phyloP scores from a whole-genome alignment of 2,888 invertebrate genomes.

The Hyles lineata region DNA sequence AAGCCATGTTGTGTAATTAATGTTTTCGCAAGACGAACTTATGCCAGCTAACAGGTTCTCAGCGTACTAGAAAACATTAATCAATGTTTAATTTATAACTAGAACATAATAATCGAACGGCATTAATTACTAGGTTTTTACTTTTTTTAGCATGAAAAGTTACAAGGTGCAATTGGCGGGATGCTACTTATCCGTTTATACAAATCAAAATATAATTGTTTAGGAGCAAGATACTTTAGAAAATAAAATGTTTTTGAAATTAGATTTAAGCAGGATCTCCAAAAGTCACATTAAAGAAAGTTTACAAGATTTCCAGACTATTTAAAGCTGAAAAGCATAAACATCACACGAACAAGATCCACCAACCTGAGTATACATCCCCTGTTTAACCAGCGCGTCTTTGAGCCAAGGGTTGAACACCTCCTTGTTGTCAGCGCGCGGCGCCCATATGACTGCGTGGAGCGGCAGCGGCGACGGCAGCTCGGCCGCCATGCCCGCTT shows the following conservation, averaged over 20 bases:
- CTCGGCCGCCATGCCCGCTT: slow-evolving; percentile 87
- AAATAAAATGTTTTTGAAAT: too few relatives aligned
- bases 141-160: too few relatives aligned
- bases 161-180: too few relatives aligned
- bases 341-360: not conserved
- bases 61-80: slow-evolving; percentile 75
- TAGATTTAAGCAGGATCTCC: too few relatives aligned
- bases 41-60: slow-evolving; percentile 90
- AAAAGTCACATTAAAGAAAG: too few relatives aligned
- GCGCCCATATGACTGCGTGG: slow-evolving; percentile 95
- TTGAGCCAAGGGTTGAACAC: slow-evolving; percentile 95
- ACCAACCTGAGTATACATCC: slow-evolving; percentile 91
- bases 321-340: too few relatives aligned
- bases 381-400: slow-evolving; percentile 95
- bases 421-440: slow-evolving; percentile 92
- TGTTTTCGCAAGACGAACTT: slow-evolving; percentile 87
- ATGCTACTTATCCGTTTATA: too few relatives aligned
- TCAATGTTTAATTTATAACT: not conserved
- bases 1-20: slow-evolving; percentile 79
- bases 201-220: too few relatives aligned
- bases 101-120: not conserved
- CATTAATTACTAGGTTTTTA: too few relatives aligned
- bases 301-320: too few relatives aligned
- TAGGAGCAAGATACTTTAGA: too few relatives aligned
- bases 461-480: slow-evolving; percentile 89